Base-by-base conservation (phyloP, 2,888 invertebrate species). In the Melieria picta region DNA sequence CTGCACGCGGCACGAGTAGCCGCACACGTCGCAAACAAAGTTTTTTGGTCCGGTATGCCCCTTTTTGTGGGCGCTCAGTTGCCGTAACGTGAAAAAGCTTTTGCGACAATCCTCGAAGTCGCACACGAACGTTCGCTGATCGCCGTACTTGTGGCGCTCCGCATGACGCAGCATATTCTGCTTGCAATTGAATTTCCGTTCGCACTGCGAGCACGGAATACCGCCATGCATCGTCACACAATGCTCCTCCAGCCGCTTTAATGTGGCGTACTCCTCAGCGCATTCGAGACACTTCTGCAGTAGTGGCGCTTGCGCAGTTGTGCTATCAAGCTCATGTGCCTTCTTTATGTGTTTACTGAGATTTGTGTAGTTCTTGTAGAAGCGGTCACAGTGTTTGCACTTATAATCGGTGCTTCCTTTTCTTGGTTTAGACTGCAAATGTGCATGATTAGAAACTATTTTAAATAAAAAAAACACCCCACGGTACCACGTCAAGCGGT, bases 101-200 rank as follows among this genome's bases (percentile, higher is more conserved):
- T 84, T 83, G 6, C 74, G 79, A 58, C 83, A 83, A 60, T 80
- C 80, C 1, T 82, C 73, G 75, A 81, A 77, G 42, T 73, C 73
- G 65, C 82, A 82, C 0, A 63, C 65, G 48, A 82, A 81, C 52
- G 77, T 77, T 4, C 80, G 77, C 42, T 80, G 79, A 10, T 70
- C 79, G 1, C 65, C 62, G 57, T 63, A 56, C 10, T 78, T 78
- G 13, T 82, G 82, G 55, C 75, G 78, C 0, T 79, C 63, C 57
- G 79, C 79, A 45, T 82, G 82, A 0, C 81, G 79, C 52, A 77
- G 79, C 4, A 82, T 72, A 55, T 83, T 81, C 46, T 78, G 79
- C 0, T 78, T 79, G 1, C 78, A 79, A 48, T 79, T 80, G 61
- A 78, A 82, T 42, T 81, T 78, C 3, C 77, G 77, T 1, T 74